Base-by-base conservation (phyloP, 2,888 invertebrate species). In the Malthinus seriepunctatus region DNA sequence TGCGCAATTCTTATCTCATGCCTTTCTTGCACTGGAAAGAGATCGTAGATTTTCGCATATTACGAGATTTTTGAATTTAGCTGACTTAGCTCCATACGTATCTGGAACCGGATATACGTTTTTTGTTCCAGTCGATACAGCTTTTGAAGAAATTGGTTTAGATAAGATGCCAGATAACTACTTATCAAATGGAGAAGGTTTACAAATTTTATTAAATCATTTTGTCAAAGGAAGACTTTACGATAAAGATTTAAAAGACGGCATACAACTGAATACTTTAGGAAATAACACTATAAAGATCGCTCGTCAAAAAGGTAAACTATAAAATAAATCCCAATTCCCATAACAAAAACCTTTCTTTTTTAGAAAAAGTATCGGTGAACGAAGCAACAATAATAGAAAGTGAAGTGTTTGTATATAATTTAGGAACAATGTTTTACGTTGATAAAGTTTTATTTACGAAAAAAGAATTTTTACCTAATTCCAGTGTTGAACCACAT, bases 81-180 rank as follows among this genome's bases (percentile, higher is more conserved):
- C 85, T 1, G 85, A 86, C 72, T 79, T 86, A 49, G 85, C 85
- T 1, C 84, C 84, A 3, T 83, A 83, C 65, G 82, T 86, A 45
- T 83, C 84, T 15, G 85, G 85, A n/a, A 82, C 84, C 11, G 85
- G 84, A 59, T 86, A 86, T 73, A 88, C 89, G 1, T 84, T 89
- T 71, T 87, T 89, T 73, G 88, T 88, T 46, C 89, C 88, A 6
- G 84, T 82, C 6, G 87, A 89, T 74, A 81, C 80, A 33, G 88
- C 88, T 1, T 88, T 89, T 71, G 82, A 83, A 64, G 79, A 81
- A 63, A 73, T 85, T n/a, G 85, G 86, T 8, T 79, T 84, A 60
- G 83, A 82, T 67, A 77, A 79, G 63, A 81, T 84, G 69, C 82
- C 84, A 8, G 85, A 86, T 68, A 83, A 84, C 73, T 78, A 79